Conservation (phyloP, 2,888 invertebrate genomes). For the Plebejus anna region DNA sequence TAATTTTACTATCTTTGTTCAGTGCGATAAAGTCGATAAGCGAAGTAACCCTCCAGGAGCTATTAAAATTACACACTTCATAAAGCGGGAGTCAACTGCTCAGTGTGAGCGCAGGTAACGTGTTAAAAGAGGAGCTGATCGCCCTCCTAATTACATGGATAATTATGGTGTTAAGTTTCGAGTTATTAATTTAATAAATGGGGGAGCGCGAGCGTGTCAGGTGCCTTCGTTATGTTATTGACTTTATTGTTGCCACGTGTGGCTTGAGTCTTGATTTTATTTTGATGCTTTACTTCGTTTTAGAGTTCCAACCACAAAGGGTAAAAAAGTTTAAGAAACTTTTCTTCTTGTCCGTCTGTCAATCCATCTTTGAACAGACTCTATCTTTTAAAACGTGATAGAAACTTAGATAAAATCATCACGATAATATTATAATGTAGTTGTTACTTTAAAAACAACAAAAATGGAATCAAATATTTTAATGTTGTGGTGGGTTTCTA, state of each 20-base stretch:
- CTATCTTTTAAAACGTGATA: neutral
- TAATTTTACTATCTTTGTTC: conserved; percentile 32
- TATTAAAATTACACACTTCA: conserved; percentile 66
- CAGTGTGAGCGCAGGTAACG: conserved; percentile 62
- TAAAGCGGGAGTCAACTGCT: conserved; percentile 72
- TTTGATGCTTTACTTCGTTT: neutral
- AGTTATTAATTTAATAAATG: conserved; percentile 79
- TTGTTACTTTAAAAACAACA: neutral
- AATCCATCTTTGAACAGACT: neutral
- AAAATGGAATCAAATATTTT: neutral
- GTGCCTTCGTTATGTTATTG: conserved; percentile 42
- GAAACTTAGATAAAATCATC: neutral
- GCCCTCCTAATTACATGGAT: conserved; percentile 75
- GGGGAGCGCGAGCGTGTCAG: conserved; percentile 62
- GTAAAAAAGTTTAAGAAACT: neutral
- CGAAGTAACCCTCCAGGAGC: conserved; percentile 30
- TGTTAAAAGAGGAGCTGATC: conserved; percentile 70
- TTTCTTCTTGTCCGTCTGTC: neutral
- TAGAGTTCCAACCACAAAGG: neutral
- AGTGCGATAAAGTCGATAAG: conserved; percentile 31
- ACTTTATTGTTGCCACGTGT: conserved; percentile 24
- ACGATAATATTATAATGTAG: neutral
- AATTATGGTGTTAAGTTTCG: conserved; percentile 72
- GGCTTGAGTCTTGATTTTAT: neutral
- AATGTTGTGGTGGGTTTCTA: no score